Evolutionary conservation across 2,113 vertebrate genomes (phyloP), one percentile per base, ranked within the genome.

Genomic region (Malurus elegans): DNA sequence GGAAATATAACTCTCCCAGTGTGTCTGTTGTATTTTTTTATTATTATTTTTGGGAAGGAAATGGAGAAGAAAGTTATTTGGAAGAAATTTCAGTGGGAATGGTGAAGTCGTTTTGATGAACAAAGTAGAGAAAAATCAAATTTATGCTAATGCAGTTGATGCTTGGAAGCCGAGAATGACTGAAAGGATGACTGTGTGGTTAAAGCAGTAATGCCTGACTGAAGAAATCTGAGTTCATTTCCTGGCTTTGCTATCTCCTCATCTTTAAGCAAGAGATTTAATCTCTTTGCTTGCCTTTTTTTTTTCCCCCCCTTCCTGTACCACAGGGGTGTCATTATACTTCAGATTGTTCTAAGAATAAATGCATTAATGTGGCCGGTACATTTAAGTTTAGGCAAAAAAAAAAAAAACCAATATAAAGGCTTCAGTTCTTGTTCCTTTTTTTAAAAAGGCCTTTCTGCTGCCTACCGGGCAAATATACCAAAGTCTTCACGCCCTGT

Each of bases 161-260:
- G 62, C 29, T 91, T 38, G 76, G 66, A 66, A 61, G 66, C 64
- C 36, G 66, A 83, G 51, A 79, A 47, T 20, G 66, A n/a, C 71
- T 51, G 42, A 48, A 79, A 67, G 65, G 51, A 80, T 56, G 78
- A 44, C 6, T 44, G 26, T 86, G 72, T 34, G 71, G 94, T 91
- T 90, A 93, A 76, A 85, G 70, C 74, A 70, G 31, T 16, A 19
- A 67, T 2, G 73, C 65, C 18, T 51, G 48, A 88, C 74, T 78
- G 81, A 83, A 92, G 90, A 95, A 95, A 95, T 90, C 71, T 86
- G 92, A 93, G 71, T 44, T 93, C 62, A 86, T 83, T 95, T 96
- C 94, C 94, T 93, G 93, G 23, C 71, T 85, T 87, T 73, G 44
- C 57, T 65, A 34, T 79, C 84, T 90, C 78, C 79, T 78, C 15